These are phyloP conservation scores for Lophotriccus pileatus DNA, from an alignment of 2,797 vertebrate species.

Conservation along the genomic window DNA sequence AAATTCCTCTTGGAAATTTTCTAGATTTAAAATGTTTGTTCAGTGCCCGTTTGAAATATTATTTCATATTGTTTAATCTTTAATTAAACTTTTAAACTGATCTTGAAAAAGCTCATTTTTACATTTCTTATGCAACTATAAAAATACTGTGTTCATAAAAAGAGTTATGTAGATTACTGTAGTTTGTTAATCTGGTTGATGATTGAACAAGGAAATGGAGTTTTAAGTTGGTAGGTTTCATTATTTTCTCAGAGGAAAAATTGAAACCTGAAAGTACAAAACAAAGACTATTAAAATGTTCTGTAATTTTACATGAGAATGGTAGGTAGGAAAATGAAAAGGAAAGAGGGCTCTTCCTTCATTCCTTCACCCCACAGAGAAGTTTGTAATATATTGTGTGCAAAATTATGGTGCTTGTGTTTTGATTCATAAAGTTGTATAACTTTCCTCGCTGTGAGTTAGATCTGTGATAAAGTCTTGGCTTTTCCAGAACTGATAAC, in stretches of 20 bases:
- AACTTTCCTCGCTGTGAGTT: background rate
- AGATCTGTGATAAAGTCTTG: background rate
- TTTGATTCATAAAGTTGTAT: background rate
- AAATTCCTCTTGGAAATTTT: background rate
- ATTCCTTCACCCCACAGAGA: background rate
- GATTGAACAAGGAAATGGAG: background rate
- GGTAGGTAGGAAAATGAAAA: background rate
- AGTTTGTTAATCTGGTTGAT: background rate
- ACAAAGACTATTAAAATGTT: background rate
- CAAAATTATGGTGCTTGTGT: background rate
- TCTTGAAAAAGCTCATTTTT: background rate
- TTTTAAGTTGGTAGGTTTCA: background rate
- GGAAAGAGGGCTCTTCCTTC: accelerated
- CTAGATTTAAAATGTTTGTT: background rate
- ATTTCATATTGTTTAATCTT: background rate
- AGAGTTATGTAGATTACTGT: background rate
- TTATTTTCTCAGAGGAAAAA: background rate
- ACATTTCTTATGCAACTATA: background rate
- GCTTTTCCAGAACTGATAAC: background rate
- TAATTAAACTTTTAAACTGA: background rate
- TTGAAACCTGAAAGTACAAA: background rate
- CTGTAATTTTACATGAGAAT: background rate
- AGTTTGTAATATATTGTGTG: background rate
- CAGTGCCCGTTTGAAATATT: background rate
- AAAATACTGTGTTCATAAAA: background rate